Evolutionary conservation across 2,797 vertebrate genomes (phyloP), one percentile per base, ranked within the genome.

Genomic region (Oreonectes daqikongensis): DNA sequence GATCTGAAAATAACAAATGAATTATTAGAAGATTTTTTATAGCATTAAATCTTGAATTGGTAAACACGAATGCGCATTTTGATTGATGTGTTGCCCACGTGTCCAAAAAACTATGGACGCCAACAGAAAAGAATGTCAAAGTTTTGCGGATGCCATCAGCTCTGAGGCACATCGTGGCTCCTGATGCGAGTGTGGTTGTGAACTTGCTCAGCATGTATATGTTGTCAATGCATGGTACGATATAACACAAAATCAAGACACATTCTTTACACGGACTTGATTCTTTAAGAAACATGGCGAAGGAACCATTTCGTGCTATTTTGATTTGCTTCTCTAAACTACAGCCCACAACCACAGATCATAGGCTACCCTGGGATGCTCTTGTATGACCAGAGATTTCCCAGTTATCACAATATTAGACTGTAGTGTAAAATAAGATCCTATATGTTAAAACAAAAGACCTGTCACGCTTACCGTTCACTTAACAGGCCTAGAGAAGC

Each of bases 401-500:
- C 59, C 14, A 40, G 69, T 6, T 5, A 26, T 18, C 35, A 12
- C 65, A 46, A 59, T 24, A 40, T 30, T 46, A 46, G 44, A 69
- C 24, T 44, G 5, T 42, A 65, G 66, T 40, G 40, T 50, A 26
- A 55, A 42, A 50, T n/a, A 20, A n/a, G 2, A 20, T 46, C 14
- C 18, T 30, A 42, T 40, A 10, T 35, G 32, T 22, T 20, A 76
- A 66, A 77, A 79, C 30, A 44, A 61, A 61, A 79, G 74, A 57
- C 48, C 24, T 70, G 64, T 61, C 59, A 35, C 72, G 64, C 63
- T 70, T 60, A 67, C 48, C 59, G 60, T 78, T 61, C 72, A 38
- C 80, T 82, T 50, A 66, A 65, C 73, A 83, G 81, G 86, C 84
- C 82, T 79, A 68, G 60, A 74, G 57, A 46, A 57, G 78, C 60